phyloP scores from a whole-genome alignment of 2,113 vertebrate species.

The Etheostoma spectabile region DNA sequence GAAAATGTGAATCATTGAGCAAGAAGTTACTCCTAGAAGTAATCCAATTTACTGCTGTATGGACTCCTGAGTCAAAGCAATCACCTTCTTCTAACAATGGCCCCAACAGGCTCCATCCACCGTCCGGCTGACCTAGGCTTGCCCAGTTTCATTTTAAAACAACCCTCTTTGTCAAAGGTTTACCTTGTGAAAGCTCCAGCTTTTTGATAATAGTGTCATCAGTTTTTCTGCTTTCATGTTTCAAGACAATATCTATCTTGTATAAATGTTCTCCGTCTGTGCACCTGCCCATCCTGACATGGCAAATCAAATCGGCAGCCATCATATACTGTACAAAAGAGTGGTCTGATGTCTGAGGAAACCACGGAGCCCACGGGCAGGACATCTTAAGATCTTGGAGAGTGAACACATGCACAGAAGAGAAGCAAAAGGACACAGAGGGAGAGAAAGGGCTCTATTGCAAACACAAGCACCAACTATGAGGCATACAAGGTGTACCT shows the following conservation, averaged over 20 bases:
- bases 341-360: conserved; percentile 45
- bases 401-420: conserved; percentile 15
- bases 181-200: conserved; percentile 2
- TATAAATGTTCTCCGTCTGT: conserved; percentile 42
- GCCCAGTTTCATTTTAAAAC: not conserved
- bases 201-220: conserved; percentile 31
- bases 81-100: not conserved
- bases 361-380: conserved; percentile 7
- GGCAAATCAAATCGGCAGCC: conserved; percentile 58
- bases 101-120: not conserved
- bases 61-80: conserved; percentile 2
- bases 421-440: not conserved
- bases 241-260: conserved; percentile 51
- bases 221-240: conserved; percentile 29
- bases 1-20: not conserved
- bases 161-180: conserved; percentile 21
- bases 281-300: conserved; percentile 17
- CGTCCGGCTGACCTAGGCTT: not conserved
- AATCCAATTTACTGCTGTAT: conserved; percentile 15
- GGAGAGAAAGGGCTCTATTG: not conserved
- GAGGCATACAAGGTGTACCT: not conserved
- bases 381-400: conserved; percentile 31
- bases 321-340: conserved; percentile 57
- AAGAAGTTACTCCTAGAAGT: not conserved
- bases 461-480: not conserved